A percentile compares a stretch with the other conserved stretches of the same genome.
Conservation (phyloP, 2,113 vertebrate species). For the Chauna torquata region DNA sequence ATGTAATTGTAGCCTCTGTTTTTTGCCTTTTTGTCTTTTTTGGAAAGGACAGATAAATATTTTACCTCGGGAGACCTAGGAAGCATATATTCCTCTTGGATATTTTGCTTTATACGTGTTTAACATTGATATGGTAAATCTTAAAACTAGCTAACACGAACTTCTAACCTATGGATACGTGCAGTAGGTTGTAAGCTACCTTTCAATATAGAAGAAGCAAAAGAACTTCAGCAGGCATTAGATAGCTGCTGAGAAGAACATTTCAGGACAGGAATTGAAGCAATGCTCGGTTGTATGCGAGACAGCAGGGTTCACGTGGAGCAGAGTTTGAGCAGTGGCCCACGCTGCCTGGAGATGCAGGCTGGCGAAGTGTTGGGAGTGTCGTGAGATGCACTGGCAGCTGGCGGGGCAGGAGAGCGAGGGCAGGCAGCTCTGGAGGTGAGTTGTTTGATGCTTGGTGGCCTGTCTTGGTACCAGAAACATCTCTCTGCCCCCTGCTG, state of each 20-base stretch:
- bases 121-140: neutral
- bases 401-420: neutral
- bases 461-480: accelerated
- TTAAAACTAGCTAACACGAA: neutral
- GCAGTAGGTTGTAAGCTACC: neutral
- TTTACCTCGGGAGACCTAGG: neutral
- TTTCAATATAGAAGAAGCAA: accelerated
- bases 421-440: neutral
- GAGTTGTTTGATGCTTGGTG: accelerated
- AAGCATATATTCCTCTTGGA: accelerated
- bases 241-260: neutral
- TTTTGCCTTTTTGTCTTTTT: neutral
- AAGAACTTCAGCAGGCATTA: accelerated
- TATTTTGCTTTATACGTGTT: neutral
- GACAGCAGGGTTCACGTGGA: neutral
- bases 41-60: neutral
- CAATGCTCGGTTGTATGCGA: neutral
- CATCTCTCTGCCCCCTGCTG: neutral
- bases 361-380: neutral
- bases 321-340: neutral
- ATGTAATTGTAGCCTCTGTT: neutral
- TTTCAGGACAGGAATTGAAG: neutral
- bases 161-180: accelerated
- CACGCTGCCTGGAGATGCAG: neutral
- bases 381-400: neutral